Evolutionary conservation across 2,113 vertebrate species (phyloP).

Genomic region (Brachypodius melanocephalos): DNA sequence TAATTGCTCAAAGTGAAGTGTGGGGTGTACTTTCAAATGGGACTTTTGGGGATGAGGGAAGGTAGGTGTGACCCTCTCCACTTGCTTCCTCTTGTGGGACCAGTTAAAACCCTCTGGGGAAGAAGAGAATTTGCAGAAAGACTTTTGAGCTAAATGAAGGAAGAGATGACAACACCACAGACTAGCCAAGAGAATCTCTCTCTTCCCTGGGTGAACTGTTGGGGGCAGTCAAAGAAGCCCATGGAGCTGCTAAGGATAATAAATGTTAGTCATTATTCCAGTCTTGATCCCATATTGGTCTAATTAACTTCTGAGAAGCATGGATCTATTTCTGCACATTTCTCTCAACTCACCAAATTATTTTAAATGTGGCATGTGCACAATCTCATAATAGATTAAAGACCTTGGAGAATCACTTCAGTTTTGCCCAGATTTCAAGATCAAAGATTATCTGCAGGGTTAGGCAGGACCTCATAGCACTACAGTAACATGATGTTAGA

Average conservation of each 20-base stretch:
- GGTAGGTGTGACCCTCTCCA: not conserved
- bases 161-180: not conserved
- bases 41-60: not conserved
- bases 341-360: conserved; percentile 32
- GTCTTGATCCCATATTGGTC: conserved; percentile 7
- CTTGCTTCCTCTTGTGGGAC: not conserved
- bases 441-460: not conserved
- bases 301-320: conserved; percentile 48
- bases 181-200: not conserved
- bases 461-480: not conserved
- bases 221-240: conserved; percentile 19
- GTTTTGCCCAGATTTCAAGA: conserved; percentile 8
- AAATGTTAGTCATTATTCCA: conserved; percentile 46
- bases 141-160: not conserved
- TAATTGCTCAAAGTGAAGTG: not conserved
- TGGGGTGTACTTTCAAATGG: accelerated
- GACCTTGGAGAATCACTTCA: conserved; percentile 4
- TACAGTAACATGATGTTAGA: not conserved
- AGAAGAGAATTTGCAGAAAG: not conserved
- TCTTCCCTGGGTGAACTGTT: not conserved
- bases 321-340: conserved; percentile 44
- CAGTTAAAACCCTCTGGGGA: not conserved
- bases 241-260: conserved; percentile 4
- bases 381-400: conserved; percentile 21
- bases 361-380: conserved; percentile 3